Conservation (phyloP, 2,113 vertebrate genomes). For the Chionodraco myersi region DNA sequence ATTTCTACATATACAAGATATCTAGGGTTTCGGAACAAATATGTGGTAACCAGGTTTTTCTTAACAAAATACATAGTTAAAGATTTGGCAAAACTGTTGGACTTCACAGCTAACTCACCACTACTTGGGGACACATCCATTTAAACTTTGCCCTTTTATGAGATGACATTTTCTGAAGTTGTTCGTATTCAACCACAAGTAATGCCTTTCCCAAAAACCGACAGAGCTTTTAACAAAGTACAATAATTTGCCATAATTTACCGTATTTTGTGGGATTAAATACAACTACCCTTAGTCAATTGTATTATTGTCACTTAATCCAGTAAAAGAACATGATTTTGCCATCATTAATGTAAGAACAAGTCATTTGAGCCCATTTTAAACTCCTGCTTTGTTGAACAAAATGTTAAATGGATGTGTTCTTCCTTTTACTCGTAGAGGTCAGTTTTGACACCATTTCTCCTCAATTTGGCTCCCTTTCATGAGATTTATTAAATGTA, state of each 20-base stretch:
- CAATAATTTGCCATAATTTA: not conserved
- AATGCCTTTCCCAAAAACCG: not conserved
- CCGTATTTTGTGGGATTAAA: not conserved
- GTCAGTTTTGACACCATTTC: not conserved
- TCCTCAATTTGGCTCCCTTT: not conserved
- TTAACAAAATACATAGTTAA: not conserved
- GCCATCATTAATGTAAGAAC: not conserved
- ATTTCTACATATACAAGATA: not conserved
- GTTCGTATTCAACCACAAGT: not conserved
- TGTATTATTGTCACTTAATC: not conserved
- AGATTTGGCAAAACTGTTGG: too few species aligned
- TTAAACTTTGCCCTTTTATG: not conserved
- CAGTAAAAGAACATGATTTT: not conserved
- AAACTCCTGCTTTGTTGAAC: conserved; percentile 9
- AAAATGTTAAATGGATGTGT: not conserved
- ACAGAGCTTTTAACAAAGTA: too few species aligned
- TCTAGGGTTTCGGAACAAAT: not conserved
- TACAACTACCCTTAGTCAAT: not conserved
- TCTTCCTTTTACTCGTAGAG: not conserved
- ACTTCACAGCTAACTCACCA: too few species aligned
- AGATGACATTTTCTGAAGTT: not conserved
- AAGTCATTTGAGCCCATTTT: not conserved
- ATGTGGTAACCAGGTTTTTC: not conserved
- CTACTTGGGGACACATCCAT: not conserved
- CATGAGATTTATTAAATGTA: not conserved